Evolutionary conservation across 2,888 invertebrate species (phyloP), one percentile per base, ranked within the genome.

Genomic region (Embidobia sp.): DNA sequence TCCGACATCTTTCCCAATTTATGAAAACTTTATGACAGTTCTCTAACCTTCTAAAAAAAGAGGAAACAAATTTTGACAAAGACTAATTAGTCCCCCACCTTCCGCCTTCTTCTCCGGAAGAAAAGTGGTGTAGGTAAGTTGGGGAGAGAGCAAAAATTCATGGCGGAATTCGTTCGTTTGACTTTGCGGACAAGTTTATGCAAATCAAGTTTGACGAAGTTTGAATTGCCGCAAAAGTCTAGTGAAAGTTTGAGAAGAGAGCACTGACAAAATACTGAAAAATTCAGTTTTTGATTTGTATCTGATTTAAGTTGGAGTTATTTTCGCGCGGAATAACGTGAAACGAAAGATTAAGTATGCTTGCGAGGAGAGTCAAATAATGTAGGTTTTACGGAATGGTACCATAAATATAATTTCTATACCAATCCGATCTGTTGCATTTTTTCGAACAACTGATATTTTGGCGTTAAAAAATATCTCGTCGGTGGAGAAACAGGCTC

Each of bases 171-270:
- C n/a, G n/a, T n/a, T n/a, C n/a, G 61, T 51, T 51, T 13, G 35
- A 51, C 40, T 64, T 64, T 19, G 42, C 26, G 16, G 44, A 8
- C 46, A 48, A 46, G 55, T 48, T 59, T 26, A 59, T 69, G 69
- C 42, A 69, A 69, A 69, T 35, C 29, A 49, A 51, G 49, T 69
- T 69, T 31, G 11, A 4, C n/a, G 31, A 15, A 53, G 53, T 67
- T 64, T 49, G 16, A 22, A 57, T 26, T 57, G 67, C 33, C 16
- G 48, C 59, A 59, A 59, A 69, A 69, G 69, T 69, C 26, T 15
- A n/a, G 69, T 16, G 18, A 7, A 44, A 59, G 49, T 67, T 67
- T 51, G 59, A 27, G 33, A 29, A 53, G 44, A 10, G 6, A 11
- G 26, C 8, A 10, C 40, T 48, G 49, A 26, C 22, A 35, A 42